phyloP scores from a whole-genome alignment of 2,113 vertebrate species.

The Acinonyx jubatus region DNA sequence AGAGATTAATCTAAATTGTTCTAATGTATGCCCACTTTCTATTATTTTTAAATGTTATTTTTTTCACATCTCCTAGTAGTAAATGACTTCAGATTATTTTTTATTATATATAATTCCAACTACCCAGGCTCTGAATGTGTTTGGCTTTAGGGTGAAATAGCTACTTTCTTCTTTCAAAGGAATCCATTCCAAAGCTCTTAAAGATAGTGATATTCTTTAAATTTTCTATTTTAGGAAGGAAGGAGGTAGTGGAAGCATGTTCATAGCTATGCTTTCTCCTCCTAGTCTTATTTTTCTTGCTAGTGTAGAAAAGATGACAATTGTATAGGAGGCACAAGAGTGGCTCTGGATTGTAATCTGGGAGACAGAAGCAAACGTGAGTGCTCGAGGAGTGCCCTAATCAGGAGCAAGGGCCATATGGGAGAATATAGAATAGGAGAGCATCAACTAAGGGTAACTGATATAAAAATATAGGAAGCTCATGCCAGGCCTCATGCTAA shows the following conservation, averaged over 20 bases:
- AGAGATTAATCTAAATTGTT: not conserved
- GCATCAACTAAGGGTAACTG: not conserved
- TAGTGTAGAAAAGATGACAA: not conserved
- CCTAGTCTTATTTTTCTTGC: not conserved
- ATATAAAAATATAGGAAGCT: not conserved
- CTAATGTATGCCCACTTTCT: not conserved
- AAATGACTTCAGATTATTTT: not conserved
- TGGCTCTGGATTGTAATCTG: not conserved
- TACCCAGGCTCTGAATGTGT: not conserved
- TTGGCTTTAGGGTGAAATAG: not conserved
- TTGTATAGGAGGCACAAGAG: not conserved
- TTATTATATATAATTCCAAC: not conserved
- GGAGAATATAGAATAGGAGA: not conserved
- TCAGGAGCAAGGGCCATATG: not conserved
- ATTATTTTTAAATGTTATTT: not conserved
- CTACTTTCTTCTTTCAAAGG: not conserved
- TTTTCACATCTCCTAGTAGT: not conserved
- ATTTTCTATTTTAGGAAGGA: not conserved
- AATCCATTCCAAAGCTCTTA: not conserved
- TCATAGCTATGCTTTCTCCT: not conserved
- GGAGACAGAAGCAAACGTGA: not conserved
- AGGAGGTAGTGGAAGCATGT: not conserved
- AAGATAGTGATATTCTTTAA: not conserved
- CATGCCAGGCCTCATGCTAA: not conserved
- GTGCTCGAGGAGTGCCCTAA: not conserved